Evolutionary conservation across 2,797 vertebrate species (phyloP).

Genomic region (Phoebastria nigripes): DNA sequence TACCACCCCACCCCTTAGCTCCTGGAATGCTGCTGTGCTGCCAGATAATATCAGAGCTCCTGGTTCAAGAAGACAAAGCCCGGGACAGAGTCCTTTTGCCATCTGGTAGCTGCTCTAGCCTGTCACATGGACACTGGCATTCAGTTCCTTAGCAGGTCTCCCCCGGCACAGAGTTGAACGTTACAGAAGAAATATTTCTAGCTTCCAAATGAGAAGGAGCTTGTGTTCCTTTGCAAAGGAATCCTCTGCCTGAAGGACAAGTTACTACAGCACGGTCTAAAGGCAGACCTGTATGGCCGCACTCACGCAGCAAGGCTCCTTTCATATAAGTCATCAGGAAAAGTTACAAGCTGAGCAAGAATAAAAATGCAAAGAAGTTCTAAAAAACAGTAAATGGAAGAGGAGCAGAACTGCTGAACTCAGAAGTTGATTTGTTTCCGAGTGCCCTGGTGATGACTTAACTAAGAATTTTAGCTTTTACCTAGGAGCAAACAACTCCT

Average conservation of each 20-base stretch:
- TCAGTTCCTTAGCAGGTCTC: neutral
- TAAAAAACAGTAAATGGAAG: neutral
- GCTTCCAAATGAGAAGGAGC: neutral
- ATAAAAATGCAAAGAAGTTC: neutral
- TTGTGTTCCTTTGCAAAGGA: neutral
- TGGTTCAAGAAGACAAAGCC: constrained; percentile 9
- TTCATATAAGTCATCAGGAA: neutral
- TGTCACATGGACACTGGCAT: neutral
- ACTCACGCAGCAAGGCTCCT: neutral
- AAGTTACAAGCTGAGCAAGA: neutral
- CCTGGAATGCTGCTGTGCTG: constrained; percentile 38
- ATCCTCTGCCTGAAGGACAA: neutral
- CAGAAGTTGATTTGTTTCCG: neutral
- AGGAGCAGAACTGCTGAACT: neutral
- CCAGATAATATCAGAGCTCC: constrained; percentile 32
- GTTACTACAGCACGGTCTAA: neutral
- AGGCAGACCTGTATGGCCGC: neutral
- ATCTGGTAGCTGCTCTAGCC: neutral
- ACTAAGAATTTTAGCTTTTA: neutral
- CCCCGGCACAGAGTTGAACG: neutral
- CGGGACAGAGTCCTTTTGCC: neutral
- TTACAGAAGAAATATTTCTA: neutral
- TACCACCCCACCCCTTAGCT: constrained; percentile 24
- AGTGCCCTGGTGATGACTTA: neutral
- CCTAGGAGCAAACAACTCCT: neutral